Evolutionary conservation across 2,888 invertebrate genomes (phyloP).

Genomic region (Arenicola marina): DNA sequence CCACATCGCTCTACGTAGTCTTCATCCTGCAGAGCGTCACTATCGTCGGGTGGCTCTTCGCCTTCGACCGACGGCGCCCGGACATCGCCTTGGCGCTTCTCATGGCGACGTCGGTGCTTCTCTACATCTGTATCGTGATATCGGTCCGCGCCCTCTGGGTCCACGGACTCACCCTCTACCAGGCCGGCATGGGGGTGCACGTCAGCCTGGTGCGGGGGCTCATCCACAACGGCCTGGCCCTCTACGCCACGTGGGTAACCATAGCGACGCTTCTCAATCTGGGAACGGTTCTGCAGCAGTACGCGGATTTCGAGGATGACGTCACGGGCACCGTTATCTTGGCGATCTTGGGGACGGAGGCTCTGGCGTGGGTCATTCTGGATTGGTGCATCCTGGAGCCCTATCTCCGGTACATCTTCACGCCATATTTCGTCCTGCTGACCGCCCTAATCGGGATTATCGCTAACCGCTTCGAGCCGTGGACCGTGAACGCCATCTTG

Average conservation of each 20-base stretch:
- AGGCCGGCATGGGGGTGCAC: neutral
- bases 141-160: neutral
- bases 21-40: neutral
- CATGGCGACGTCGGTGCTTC: neutral
- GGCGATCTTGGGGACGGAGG: neutral
- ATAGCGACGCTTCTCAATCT: neutral
- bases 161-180: neutral
- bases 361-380: neutral
- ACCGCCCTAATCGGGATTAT: neutral
- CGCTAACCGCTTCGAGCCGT: neutral
- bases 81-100: neutral
- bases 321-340: neutral
- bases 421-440: neutral
- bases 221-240: neutral
- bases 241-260: neutral
- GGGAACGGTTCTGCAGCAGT: neutral
- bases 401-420: neutral
- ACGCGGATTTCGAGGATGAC: neutral
- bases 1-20: neutral
- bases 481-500: neutral
- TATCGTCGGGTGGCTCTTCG: neutral
- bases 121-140: too few species aligned
- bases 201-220: neutral
- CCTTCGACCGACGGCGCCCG: neutral
- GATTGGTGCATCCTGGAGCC: neutral